These are phyloP conservation scores for Drosophila lacteicornis DNA, from an alignment of 1,140 invertebrate species.

Conservation along the genomic window DNA sequence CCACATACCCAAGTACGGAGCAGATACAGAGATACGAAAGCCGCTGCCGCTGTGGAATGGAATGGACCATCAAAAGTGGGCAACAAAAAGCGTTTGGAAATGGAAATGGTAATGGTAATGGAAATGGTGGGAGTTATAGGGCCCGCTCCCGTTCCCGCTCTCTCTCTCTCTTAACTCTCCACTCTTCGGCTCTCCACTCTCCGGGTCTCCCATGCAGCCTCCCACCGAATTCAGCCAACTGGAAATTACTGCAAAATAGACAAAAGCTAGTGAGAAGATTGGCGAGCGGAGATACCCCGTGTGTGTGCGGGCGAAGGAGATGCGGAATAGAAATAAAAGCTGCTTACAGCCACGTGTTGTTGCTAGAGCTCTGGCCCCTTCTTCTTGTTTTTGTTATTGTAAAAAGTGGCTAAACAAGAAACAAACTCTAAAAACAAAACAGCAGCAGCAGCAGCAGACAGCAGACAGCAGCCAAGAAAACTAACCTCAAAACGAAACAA, in stretches of 20 bases:
- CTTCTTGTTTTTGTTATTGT: slow-evolving; percentile 19
- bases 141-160: neutral
- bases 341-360: slow-evolving; percentile 67
- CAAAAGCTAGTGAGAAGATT: slow-evolving; percentile 27
- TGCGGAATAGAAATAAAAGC: slow-evolving; percentile 39
- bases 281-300: slow-evolving; percentile 18
- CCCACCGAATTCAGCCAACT: slow-evolving; percentile 63
- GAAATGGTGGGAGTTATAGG: slow-evolving; percentile 45
- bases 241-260: slow-evolving; percentile 61
- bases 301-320: slow-evolving; percentile 11
- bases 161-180: neutral
- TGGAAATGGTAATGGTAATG: slow-evolving; percentile 28
- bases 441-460: slow-evolving; percentile 20
- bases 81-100: slow-evolving; percentile 52
- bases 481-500: slow-evolving; percentile 72
- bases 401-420: slow-evolving; percentile 53
- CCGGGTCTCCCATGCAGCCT: slow-evolving; percentile 33
- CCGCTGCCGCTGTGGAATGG: slow-evolving; percentile 8
- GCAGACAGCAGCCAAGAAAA: slow-evolving; percentile 47
- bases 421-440: slow-evolving; percentile 23
- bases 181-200: slow-evolving; percentile 10
- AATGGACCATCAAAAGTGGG: slow-evolving; percentile 50
- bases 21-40: slow-evolving; percentile 34
- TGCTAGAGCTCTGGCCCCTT: slow-evolving; percentile 3
- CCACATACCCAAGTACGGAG: neutral